Percentiles rank a stretch among this genome's conserved stretches.
Evolutionary conservation across 1,140 invertebrate genomes (phyloP).

Genomic region (Caenorhabditis latens): DNA sequence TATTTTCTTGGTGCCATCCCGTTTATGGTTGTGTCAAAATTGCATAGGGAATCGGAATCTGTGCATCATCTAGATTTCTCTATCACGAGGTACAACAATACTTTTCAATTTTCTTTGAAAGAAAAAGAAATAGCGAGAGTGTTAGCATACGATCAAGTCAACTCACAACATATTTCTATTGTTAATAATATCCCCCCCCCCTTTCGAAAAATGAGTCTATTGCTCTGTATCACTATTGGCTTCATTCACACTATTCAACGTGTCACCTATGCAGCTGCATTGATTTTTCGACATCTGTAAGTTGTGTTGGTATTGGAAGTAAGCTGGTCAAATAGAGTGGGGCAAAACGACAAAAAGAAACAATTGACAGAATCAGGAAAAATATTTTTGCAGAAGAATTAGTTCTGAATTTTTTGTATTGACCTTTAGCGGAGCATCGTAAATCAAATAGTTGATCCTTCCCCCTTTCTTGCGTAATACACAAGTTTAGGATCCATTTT

Average conservation of each 20-base stretch:
- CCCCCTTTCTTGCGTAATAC: too few species aligned
- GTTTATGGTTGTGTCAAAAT: slow-evolving; percentile 47
- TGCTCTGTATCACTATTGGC: slow-evolving; percentile 2
- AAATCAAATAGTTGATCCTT: too few species aligned
- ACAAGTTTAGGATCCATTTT: too few species aligned
- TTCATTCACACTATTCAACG: slow-evolving; percentile 21
- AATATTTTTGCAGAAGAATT: too few species aligned
- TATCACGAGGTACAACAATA: neutral
- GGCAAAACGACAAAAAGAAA: too few species aligned
- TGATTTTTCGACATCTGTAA: slow-evolving; percentile 24
- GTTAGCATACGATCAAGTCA: too few species aligned
- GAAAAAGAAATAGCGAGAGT: too few species aligned
- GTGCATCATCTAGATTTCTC: neutral
- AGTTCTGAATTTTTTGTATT: too few species aligned
- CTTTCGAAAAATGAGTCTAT: neutral
- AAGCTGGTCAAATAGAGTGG: slow-evolving; percentile 13
- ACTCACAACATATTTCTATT: slow-evolving; percentile 16
- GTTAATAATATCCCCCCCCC: neutral
- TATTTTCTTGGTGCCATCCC: neutral
- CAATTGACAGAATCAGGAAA: neutral
- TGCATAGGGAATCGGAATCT: neutral
- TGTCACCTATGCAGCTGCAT: slow-evolving; percentile 1
- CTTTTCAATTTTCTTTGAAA: neutral
- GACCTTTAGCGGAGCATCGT: too few species aligned
- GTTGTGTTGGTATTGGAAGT: neutral